phyloP scores from a whole-genome alignment of 2,113 vertebrate genomes.

The Phylloscopus whistleri region DNA sequence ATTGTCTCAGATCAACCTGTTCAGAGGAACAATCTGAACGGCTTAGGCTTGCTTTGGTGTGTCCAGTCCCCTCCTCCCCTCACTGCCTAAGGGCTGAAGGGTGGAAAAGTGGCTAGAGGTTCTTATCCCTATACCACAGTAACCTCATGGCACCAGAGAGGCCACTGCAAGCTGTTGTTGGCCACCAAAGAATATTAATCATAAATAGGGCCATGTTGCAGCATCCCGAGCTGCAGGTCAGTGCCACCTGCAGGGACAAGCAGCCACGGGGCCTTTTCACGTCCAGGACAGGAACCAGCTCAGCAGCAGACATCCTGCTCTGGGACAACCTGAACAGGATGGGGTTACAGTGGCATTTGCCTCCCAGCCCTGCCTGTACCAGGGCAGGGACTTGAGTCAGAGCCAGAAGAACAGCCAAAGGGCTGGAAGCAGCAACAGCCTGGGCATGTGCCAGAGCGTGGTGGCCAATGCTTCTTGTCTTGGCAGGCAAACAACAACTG shows the following conservation, averaged over 20 bases:
- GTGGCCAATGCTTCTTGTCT: neutral
- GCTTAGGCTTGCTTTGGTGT: neutral
- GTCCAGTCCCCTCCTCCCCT: neutral
- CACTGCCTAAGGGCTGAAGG: neutral
- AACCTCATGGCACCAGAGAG: neutral
- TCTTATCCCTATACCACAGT: rapidly evolving
- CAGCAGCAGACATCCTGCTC: neutral
- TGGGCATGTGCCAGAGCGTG: neutral
- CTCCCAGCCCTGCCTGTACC: neutral
- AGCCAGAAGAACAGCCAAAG: neutral
- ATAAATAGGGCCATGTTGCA: neutral
- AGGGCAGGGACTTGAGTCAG: neutral
- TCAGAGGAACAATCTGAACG: rapidly evolving
- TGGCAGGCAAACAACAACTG: neutral
- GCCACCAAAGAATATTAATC: neutral
- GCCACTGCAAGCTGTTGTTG: neutral
- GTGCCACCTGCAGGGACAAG: neutral
- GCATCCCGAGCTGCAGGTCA: neutral
- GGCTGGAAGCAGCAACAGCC: neutral
- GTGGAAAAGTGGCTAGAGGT: neutral
- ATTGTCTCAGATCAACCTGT: neutral
- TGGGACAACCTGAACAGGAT: neutral
- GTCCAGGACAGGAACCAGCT: neutral
- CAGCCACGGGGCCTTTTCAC: rapidly evolving
- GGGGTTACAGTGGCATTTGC: neutral